These are phyloP conservation scores for Malurus elegans DNA, from an alignment of 2,113 vertebrate genomes.

Conservation along the genomic window DNA sequence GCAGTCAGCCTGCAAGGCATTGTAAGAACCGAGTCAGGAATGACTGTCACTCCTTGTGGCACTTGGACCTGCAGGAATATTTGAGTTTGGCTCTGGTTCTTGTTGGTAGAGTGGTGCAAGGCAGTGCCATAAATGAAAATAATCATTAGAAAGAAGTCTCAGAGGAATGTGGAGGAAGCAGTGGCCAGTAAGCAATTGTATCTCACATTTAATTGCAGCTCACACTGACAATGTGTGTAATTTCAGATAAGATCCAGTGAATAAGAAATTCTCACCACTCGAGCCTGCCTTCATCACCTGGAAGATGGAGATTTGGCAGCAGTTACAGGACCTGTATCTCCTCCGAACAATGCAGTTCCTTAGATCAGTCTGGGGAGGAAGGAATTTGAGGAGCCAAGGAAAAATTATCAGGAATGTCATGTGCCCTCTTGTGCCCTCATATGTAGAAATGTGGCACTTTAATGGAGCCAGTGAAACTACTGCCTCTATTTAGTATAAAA, in stretches of 20 bases:
- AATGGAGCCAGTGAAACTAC: neutral
- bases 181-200: neutral
- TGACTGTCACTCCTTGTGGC: neutral
- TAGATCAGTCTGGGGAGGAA: neutral
- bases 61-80: rapidly evolving
- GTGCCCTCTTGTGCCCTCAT: neutral
- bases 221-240: neutral
- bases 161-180: neutral
- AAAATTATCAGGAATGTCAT: neutral
- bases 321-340: neutral
- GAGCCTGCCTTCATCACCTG: neutral
- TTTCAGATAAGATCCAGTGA: neutral
- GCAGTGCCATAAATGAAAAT: neutral
- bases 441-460: no score
- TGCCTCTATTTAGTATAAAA: neutral
- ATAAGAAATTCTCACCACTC: neutral
- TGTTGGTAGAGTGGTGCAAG: neutral
- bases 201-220: neutral
- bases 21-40: neutral
- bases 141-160: neutral
- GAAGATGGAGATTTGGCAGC: neutral
- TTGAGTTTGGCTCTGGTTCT: neutral
- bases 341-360: neutral
- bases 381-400: neutral
- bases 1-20: neutral